phyloP scores from a whole-genome alignment of 2,888 invertebrate genomes.

The Liposcelis brunnea region DNA sequence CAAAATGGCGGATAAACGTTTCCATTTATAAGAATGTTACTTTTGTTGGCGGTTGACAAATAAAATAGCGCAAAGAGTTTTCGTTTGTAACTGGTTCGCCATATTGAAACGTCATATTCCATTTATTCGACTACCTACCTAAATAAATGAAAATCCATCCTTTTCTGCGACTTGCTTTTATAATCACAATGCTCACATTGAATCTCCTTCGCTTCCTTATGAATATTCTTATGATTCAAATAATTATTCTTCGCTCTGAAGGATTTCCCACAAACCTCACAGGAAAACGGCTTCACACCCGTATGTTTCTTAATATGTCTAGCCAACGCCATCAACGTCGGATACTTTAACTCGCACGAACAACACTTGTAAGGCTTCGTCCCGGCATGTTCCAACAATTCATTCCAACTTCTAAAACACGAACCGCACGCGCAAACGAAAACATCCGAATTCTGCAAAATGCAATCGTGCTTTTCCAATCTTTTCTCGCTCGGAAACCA shows the following conservation, averaged over 20 bases:
- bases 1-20: too few species aligned
- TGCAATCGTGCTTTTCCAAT: not conserved
- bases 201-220: not conserved
- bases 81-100: too few species aligned
- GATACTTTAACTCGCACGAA: not conserved
- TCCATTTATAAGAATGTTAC: too few species aligned
- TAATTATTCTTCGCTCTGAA: not conserved
- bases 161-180: not conserved
- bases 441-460: constrained; percentile 4
- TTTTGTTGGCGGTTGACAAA: too few species aligned
- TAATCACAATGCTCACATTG: not conserved
- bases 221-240: not conserved
- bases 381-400: not conserved
- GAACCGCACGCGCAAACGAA: constrained; percentile 1
- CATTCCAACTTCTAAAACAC: not conserved
- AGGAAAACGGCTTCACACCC: not conserved
- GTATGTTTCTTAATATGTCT: constrained; percentile 1
- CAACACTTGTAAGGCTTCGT: constrained; percentile 5
- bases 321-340: not conserved
- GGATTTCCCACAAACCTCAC: not conserved
- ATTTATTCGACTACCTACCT: not conserved
- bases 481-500: constrained; percentile 3
- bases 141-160: not conserved
- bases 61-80: too few species aligned
- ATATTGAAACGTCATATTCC: too few species aligned